Percentiles rank a stretch among this genome's conserved stretches.
Conservation (phyloP, 2,797 vertebrate genomes). For the Tauraco hartlaubi region DNA sequence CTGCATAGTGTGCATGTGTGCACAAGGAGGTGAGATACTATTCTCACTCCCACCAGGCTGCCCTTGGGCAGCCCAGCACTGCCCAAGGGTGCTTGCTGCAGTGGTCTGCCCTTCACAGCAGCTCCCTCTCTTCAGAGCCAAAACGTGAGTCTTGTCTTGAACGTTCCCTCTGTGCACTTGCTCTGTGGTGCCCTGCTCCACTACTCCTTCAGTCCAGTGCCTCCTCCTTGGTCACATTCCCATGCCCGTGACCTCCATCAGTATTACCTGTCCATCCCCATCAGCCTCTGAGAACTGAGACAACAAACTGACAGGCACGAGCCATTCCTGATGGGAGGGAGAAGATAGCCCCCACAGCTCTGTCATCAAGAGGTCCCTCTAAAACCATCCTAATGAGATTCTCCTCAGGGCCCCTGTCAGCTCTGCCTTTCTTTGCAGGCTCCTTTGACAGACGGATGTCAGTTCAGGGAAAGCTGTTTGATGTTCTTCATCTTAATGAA, state of each 20-base stretch:
- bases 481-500: slow-evolving; percentile 69
- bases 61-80: neutral
- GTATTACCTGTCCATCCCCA: slow-evolving; percentile 43
- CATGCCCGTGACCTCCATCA: neutral
- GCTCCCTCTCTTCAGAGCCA: neutral
- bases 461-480: slow-evolving; percentile 42
- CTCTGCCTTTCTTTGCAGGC: slow-evolving; percentile 56
- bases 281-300: neutral
- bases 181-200: neutral
- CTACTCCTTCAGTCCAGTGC: neutral
- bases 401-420: slow-evolving; percentile 67
- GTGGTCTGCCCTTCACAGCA: neutral
- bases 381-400: slow-evolving; percentile 67
- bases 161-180: neutral
- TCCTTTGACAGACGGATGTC: slow-evolving; percentile 72
- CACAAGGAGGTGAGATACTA: neutral
- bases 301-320: slow-evolving; percentile 15
- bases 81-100: fast-evolving
- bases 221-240: slow-evolving; percentile 28
- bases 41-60: neutral
- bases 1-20: neutral
- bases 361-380: slow-evolving; percentile 18
- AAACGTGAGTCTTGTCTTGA: fast-evolving
- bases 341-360: neutral
- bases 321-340: neutral